Conservation (phyloP, 2,113 vertebrate species). For the Octodon degus region DNA sequence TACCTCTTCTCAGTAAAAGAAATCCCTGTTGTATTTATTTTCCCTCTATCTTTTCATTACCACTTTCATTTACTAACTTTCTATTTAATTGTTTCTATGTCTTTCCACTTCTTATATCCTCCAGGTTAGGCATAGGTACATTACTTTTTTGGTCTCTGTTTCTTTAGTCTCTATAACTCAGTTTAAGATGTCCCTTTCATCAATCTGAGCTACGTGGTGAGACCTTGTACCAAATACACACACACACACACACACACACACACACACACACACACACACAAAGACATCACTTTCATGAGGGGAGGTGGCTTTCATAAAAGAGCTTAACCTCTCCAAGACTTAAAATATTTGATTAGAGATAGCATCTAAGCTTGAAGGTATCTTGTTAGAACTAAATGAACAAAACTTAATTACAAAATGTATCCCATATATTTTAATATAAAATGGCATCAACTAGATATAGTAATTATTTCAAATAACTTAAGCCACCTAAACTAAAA, state of each 20-base stretch:
- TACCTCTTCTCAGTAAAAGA: not conserved
- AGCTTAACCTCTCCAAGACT: not conserved
- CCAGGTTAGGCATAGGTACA: not conserved
- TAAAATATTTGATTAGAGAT: not conserved
- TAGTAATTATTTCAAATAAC: not conserved
- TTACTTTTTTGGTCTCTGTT: not conserved
- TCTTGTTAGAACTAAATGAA: not conserved
- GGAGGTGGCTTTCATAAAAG: not conserved
- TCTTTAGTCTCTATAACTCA: not conserved
- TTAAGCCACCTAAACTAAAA: not conserved
- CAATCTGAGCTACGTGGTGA: no score
- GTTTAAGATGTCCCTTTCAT: not conserved
- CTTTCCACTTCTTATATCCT: not conserved
- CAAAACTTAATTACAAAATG: not conserved
- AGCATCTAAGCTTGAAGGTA: conserved; percentile 25
- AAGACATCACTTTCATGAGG: not conserved
- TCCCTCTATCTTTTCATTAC: not conserved
- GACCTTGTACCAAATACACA: no score
- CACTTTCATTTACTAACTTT: not conserved
- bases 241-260: no score
- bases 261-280: no score
- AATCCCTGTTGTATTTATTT: not conserved
- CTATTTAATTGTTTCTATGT: not conserved
- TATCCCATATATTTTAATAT: not conserved
- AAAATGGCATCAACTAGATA: not conserved